Evolutionary conservation across 2,888 invertebrate species (phyloP).

Genomic region (Drosophila kambysellisi): DNA sequence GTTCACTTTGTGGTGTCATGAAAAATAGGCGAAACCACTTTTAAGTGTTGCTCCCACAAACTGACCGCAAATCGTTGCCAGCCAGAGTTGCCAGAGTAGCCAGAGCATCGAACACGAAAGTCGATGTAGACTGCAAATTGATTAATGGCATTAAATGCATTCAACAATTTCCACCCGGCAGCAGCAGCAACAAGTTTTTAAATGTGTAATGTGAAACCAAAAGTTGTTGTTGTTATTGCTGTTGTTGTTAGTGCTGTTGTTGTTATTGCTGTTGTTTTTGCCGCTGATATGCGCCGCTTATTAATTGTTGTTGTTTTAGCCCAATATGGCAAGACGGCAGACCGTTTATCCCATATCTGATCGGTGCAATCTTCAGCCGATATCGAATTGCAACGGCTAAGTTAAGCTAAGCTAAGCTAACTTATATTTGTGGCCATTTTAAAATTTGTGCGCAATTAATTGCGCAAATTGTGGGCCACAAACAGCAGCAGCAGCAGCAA

Average conservation of each 20-base stretch:
- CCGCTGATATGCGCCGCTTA: slow-evolving; percentile 65
- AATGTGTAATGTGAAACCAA: slow-evolving; percentile 72
- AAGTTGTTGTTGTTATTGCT: slow-evolving; percentile 40
- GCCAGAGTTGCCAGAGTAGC: slow-evolving; percentile 1
- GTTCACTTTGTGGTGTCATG: slow-evolving; percentile 20
- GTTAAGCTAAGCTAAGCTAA: slow-evolving; percentile 2
- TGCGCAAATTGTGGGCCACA: slow-evolving; percentile 64
- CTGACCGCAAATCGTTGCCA: slow-evolving; percentile 44
- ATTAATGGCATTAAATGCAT: slow-evolving; percentile 77
- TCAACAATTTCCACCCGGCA: slow-evolving; percentile 72
- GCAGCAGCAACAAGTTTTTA: slow-evolving; percentile 55
- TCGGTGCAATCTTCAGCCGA: slow-evolving; percentile 65
- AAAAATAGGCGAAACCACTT: slow-evolving; percentile 31
- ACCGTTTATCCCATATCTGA: slow-evolving; percentile 64
- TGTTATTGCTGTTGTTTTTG: slow-evolving; percentile 11
- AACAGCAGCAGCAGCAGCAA: slow-evolving; percentile 37
- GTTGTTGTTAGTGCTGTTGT: slow-evolving; percentile 10
- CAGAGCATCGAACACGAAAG: slow-evolving; percentile 39
- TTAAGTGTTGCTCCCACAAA: slow-evolving; percentile 41
- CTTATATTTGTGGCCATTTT: slow-evolving; percentile 56
- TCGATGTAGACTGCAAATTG: slow-evolving; percentile 65
- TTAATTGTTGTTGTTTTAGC: slow-evolving; percentile 59
- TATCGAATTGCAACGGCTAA: slow-evolving; percentile 50
- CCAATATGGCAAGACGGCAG: slow-evolving; percentile 53
- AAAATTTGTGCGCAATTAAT: slow-evolving; percentile 69